phyloP scores from a whole-genome alignment of 2,113 vertebrate genomes.

The Pagrus major region DNA sequence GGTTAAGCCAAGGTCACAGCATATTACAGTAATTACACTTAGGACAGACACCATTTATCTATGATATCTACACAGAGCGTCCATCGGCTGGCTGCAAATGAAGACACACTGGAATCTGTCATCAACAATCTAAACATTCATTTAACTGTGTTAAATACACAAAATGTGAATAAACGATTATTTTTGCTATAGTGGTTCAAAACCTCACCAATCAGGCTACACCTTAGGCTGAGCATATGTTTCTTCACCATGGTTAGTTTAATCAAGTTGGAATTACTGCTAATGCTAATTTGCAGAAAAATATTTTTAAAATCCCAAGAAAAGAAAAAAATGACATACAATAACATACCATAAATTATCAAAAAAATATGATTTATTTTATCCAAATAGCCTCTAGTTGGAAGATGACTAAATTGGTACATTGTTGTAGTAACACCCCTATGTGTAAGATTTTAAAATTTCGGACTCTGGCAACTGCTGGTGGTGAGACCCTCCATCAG shows the following conservation, averaged over 20 bases:
- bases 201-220: background rate
- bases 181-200: background rate
- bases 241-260: background rate
- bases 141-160: background rate
- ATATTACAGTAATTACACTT: conserved; percentile 11
- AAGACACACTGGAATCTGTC: background rate
- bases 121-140: background rate
- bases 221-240: background rate
- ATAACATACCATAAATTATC: no score
- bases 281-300: no score
- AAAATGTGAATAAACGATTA: background rate
- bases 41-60: background rate
- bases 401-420: background rate
- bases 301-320: no score
- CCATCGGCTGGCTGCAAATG: background rate
- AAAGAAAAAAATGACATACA: no score
- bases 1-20: conserved; percentile 55
- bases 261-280: background rate
- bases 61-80: conserved; percentile 7
- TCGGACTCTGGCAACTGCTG: background rate
- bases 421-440: background rate
- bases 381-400: no score
- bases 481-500: background rate
- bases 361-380: background rate
- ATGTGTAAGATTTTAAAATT: background rate